Evolutionary conservation across 2,888 invertebrate genomes (phyloP).

Genomic region (Pachycephus smyrnensis): DNA sequence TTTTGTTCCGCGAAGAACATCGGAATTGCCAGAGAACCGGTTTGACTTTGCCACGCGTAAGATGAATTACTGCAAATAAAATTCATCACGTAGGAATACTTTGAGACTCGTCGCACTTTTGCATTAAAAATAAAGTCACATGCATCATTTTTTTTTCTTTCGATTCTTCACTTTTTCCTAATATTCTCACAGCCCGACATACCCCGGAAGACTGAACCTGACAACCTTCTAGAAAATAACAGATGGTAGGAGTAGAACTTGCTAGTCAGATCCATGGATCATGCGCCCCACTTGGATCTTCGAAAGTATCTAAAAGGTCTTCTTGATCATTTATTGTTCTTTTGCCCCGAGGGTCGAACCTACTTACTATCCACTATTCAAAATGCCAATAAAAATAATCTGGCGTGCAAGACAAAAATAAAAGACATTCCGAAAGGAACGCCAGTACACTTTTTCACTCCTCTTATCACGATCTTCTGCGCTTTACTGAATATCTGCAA

Average conservation of each 20-base stretch:
- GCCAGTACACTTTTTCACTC: neutral
- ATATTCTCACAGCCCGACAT: neutral
- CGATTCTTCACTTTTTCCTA: neutral
- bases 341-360: neutral
- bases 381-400: neutral
- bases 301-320: neutral
- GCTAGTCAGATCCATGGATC: neutral
- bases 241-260: neutral
- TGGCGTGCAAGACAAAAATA: neutral
- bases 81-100: neutral
- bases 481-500: neutral
- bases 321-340: neutral
- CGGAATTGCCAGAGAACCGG: neutral
- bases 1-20: neutral
- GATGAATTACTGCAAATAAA: neutral
- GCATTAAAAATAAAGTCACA: neutral
- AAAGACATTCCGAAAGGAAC: neutral
- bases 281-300: neutral
- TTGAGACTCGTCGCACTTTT: neutral
- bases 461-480: neutral
- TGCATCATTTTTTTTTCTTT: accelerated
- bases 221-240: neutral
- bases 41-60: neutral
- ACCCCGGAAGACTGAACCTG: neutral
- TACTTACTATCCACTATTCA: neutral